Evolutionary conservation across 2,797 vertebrate genomes (phyloP).

Genomic region (Meda fulgida): DNA sequence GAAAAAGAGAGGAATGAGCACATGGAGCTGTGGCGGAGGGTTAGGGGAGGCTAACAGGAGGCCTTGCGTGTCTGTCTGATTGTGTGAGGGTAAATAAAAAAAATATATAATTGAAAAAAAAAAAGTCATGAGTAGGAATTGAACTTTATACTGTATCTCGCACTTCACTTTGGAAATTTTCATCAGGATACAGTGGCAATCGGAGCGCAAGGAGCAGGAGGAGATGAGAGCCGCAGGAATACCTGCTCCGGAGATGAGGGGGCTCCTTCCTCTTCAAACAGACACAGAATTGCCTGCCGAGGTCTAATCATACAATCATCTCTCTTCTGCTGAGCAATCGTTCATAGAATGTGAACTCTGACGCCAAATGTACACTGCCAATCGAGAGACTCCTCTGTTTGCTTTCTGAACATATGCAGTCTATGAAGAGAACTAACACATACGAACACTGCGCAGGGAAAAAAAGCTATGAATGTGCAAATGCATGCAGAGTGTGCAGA

Average conservation of each 20-base stretch:
- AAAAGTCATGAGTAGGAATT: slow-evolving; percentile 27
- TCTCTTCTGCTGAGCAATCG: slow-evolving; percentile 76
- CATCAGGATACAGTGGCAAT: slow-evolving; percentile 66
- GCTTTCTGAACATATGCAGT: slow-evolving; percentile 46
- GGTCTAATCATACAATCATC: slow-evolving; percentile 81
- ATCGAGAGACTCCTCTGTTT: slow-evolving; percentile 45
- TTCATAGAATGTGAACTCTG: slow-evolving; percentile 57
- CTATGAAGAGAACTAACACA: slow-evolving; percentile 37
- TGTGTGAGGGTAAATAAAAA: neutral
- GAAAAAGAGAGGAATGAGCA: slow-evolving; percentile 81
- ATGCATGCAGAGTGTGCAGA: slow-evolving; percentile 52
- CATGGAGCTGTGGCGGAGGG: slow-evolving; percentile 1
- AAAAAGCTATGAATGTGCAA: slow-evolving; percentile 47
- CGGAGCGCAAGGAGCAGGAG: slow-evolving; percentile 20
- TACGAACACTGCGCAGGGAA: neutral
- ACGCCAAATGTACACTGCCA: slow-evolving; percentile 35
- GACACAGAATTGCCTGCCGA: slow-evolving; percentile 75
- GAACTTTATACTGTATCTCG: slow-evolving; percentile 57
- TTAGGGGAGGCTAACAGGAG: slow-evolving; percentile 30
- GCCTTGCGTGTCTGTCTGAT: slow-evolving; percentile 26
- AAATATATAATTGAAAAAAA: neutral
- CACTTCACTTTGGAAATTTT: slow-evolving; percentile 74
- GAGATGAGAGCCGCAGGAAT: slow-evolving; percentile 54
- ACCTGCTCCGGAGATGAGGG: slow-evolving; percentile 67
- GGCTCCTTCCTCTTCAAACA: slow-evolving; percentile 74